Conservation (phyloP, 2,888 invertebrate genomes). For the Noctuana brunneofusca region DNA sequence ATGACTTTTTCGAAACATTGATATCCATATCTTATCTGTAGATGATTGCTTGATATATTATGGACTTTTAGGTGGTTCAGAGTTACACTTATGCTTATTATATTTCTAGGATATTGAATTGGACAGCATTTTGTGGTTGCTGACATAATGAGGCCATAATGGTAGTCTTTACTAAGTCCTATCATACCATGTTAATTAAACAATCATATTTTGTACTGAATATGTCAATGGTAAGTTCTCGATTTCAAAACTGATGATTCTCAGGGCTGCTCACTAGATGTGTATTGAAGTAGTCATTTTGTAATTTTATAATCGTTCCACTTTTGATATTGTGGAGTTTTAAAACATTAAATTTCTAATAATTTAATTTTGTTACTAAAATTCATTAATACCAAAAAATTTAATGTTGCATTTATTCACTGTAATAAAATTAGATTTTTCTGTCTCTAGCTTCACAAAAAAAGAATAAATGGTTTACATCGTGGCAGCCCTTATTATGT, state of each 20-base stretch:
- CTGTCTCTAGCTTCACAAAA: neutral
- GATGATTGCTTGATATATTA: no score
- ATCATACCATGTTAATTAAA: slow-evolving; percentile 38
- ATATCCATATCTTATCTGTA: neutral
- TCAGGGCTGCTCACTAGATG: slow-evolving; percentile 6
- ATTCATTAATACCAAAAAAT: neutral
- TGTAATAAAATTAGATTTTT: neutral
- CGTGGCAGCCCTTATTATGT: slow-evolving; percentile 12
- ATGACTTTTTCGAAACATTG: neutral
- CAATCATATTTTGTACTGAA: slow-evolving; percentile 20
- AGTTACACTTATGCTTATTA: slow-evolving; percentile 47
- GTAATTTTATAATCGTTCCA: neutral
- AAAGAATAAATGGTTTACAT: neutral
- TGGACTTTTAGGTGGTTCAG: slow-evolving; percentile 30
- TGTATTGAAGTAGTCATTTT: neutral
- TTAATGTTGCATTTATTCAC: slow-evolving; percentile 22
- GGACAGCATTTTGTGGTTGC: slow-evolving; percentile 63
- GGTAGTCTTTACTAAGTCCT: slow-evolving; percentile 45
- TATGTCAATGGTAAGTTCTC: slow-evolving; percentile 12
- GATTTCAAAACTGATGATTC: slow-evolving; percentile 7
- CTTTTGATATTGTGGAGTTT: neutral
- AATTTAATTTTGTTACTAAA: neutral
- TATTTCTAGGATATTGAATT: slow-evolving; percentile 40
- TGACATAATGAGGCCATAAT: slow-evolving; percentile 65
- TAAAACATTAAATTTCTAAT: no score